Percentiles rank a stretch among this genome's conserved stretches.
These are phyloP conservation scores for Bombus sibiricus DNA, from an alignment of 1,140 invertebrate species.

Conservation along the genomic window DNA sequence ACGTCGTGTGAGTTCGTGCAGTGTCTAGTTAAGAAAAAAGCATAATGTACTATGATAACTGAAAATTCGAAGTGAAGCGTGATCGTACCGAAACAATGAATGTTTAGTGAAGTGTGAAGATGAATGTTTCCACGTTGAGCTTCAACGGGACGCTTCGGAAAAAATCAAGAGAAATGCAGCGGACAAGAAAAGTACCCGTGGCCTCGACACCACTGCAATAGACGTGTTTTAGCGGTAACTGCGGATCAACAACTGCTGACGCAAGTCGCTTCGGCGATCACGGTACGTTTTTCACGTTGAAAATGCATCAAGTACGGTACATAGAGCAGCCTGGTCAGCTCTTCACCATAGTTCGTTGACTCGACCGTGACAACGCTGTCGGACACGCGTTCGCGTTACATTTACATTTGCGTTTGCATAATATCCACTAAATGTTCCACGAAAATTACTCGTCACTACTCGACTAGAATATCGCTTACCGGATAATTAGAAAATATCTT, in stretches of 20 bases:
- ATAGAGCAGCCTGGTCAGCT: neutral
- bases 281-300: conserved; percentile 5
- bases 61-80: neutral
- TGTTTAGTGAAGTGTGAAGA: neutral
- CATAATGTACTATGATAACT: neutral
- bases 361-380: neutral
- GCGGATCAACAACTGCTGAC: conserved; percentile 9
- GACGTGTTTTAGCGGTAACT: conserved; percentile 22
- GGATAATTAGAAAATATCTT: neutral
- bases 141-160: neutral
- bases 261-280: neutral
- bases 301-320: neutral
- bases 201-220: conserved; percentile 6
- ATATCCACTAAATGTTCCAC: neutral
- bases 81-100: neutral
- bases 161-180: conserved; percentile 1
- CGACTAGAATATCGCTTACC: neutral
- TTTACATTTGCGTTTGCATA: neutral
- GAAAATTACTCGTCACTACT: neutral
- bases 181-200: conserved; percentile 4
- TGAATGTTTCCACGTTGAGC: neutral
- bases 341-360: neutral
- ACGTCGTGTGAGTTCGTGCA: neutral
- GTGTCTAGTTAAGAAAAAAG: neutral
- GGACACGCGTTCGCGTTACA: neutral